A percentile compares a stretch with the other conserved stretches of the same genome.
These are phyloP conservation scores for Echinops telfairi DNA, from an alignment of 2,113 vertebrate species.

Conservation along the genomic window DNA sequence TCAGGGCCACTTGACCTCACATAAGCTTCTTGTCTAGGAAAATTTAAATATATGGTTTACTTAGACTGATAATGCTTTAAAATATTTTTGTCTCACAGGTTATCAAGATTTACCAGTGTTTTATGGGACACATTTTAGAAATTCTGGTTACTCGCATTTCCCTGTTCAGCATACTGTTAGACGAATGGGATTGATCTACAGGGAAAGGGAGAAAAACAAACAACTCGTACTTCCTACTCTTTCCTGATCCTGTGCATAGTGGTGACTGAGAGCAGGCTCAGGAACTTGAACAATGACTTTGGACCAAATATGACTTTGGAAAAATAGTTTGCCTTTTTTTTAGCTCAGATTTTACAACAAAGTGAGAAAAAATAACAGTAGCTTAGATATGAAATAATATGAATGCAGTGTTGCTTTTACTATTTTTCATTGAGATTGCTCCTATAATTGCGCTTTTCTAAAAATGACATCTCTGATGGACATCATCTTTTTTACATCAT, in stretches of 20 bases:
- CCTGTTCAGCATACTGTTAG: too few relatives aligned
- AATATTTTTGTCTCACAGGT: conserved; percentile 16
- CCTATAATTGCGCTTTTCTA: not conserved
- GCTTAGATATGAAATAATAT: not conserved
- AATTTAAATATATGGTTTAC: not conserved
- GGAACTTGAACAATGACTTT: not conserved
- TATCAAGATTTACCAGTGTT: conserved; percentile 40
- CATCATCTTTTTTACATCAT: not conserved
- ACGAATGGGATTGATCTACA: too few relatives aligned
- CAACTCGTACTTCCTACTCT: not conserved
- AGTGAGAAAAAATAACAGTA: not conserved
- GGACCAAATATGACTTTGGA: not conserved
- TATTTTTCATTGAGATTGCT: not conserved
- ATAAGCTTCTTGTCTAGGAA: not conserved
- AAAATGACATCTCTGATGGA: not conserved
- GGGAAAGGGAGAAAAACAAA: too few relatives aligned
- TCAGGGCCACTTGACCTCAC: not conserved
- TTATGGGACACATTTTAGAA: not conserved
- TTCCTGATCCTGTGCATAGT: not conserved
- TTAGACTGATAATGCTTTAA: conserved; percentile 13
- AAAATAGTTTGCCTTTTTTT: not conserved
- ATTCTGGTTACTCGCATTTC: too few relatives aligned
- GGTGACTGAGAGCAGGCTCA: not conserved
- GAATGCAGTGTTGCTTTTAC: not conserved
- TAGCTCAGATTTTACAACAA: not conserved